A percentile compares a stretch with the other conserved stretches of the same genome.
These are phyloP conservation scores for Boleophthalmus pectinirostris DNA, from an alignment of 2,113 vertebrate species.

Conservation along the genomic window DNA sequence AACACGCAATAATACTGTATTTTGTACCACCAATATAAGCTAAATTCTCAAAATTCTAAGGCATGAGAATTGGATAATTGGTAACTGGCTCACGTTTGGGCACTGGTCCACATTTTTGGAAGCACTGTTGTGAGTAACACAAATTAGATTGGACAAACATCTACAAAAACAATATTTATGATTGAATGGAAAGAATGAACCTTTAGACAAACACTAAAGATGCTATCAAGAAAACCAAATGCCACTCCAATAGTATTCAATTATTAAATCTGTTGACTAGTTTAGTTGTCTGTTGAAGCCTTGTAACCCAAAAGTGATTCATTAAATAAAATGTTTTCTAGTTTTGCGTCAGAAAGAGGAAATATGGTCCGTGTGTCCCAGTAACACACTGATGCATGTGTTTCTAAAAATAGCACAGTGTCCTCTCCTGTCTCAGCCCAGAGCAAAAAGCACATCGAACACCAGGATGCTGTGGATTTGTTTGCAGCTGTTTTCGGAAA, in stretches of 20 bases:
- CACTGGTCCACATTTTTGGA: too few relatives aligned
- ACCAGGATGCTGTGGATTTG: conserved; percentile 56
- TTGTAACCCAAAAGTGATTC: background rate
- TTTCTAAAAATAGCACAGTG: conserved; percentile 57
- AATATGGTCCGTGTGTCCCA: background rate
- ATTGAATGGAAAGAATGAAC: too few relatives aligned
- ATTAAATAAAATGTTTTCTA: background rate
- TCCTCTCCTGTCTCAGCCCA: conserved; percentile 5
- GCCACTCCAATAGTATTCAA: background rate
- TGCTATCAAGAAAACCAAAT: too few relatives aligned
- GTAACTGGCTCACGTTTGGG: too few relatives aligned
- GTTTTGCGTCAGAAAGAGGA: conserved; percentile 13
- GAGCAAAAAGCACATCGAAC: conserved; percentile 33
- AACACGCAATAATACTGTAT: too few relatives aligned
- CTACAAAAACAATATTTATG: too few relatives aligned
- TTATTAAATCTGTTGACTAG: background rate
- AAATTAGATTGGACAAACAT: too few relatives aligned
- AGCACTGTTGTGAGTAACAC: too few relatives aligned
- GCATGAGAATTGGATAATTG: too few relatives aligned
- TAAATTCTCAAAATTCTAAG: too few relatives aligned
- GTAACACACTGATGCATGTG: conserved; percentile 23
- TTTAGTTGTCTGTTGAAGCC: background rate
- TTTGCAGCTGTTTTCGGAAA: conserved; percentile 64
- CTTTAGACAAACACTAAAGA: too few relatives aligned
- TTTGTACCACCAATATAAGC: too few relatives aligned